Percentiles rank a stretch among this genome's conserved stretches.
These are phyloP conservation scores for Polia nebulosa DNA, from an alignment of 2,888 invertebrate genomes.

Conservation along the genomic window DNA sequence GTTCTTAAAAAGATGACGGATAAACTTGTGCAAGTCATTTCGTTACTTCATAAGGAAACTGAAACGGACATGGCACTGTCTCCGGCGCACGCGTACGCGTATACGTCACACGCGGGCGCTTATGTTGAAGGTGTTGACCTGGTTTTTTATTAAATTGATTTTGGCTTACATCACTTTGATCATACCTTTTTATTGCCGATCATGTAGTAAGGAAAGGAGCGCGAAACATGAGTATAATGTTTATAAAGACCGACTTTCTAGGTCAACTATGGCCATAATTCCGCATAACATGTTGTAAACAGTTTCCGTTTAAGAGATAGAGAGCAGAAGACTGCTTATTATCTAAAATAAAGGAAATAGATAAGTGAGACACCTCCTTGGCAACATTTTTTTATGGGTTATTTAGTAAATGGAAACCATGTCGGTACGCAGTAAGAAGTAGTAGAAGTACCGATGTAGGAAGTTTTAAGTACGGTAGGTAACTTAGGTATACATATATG, in stretches of 20 bases:
- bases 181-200: conserved; percentile 13
- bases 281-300: not conserved
- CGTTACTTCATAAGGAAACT: conserved; percentile 36
- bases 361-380: not conserved
- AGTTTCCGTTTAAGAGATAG: not conserved
- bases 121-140: conserved; percentile 48
- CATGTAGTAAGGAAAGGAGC: not conserved
- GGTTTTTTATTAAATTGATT: conserved; percentile 38
- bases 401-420: not conserved
- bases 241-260: conserved; percentile 4
- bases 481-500: not conserved
- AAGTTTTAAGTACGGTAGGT: not conserved
- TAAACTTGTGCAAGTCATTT: conserved; percentile 13
- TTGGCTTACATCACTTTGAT: conserved; percentile 45
- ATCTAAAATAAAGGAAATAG: not conserved
- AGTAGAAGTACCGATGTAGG: no score
- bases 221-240: conserved; percentile 6
- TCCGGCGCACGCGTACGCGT: not conserved
- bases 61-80: conserved; percentile 41
- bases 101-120: conserved; percentile 40
- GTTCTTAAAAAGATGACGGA: conserved; percentile 13
- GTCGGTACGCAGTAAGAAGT: no score
- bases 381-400: no score
- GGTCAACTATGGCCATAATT: not conserved
- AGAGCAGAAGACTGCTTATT: not conserved